Base-by-base conservation (phyloP, 1,140 invertebrate species). In the Papilio machaon region DNA sequence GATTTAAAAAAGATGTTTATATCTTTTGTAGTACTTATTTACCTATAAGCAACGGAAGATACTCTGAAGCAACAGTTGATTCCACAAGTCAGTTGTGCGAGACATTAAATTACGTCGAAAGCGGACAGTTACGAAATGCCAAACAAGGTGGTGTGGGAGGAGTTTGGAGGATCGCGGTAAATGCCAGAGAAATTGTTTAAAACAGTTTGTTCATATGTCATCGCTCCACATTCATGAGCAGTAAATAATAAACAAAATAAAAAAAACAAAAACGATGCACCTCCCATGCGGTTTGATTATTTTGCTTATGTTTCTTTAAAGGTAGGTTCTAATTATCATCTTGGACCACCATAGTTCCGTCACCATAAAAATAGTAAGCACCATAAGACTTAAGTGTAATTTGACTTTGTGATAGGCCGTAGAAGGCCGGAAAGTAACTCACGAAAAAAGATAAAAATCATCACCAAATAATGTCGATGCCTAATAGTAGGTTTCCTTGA, bases 91-190 rank as follows among this genome's bases (percentile, higher is more conserved):
- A 35, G 3, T 67, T 67, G 60, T 35, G 23, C 23, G 30, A 35
- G 30, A 70, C 64, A 70, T 35, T 70, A 70, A 70, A 70, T 70
- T 38, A 38, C 23, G 13, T 15, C 10, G 64, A 35, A 70, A 70
- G 64, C 64, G 30, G 35, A 70, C 64, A 70, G 64, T 70, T 35
- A 70, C 64, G 30, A 70, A 70, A 70, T 70, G 23, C 10, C 13
- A 70, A 35, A 30, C 30, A 30, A 64, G 64, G 11, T 70, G 64
- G 13, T 35, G 64, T 30, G 23, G 64, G 64, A 54, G 52, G 52
- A 67, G 30, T 35, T 67, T 11, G 64, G 30, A 67, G 11, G 23
- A 30, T 64, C 64, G 64, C 64, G 11, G 64, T 67, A 67, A 67
- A 35, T 15, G 64, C 30, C 23, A 67, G 13, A 23, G 30, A 13